Percentiles rank a stretch among this genome's conserved stretches.
Conservation (phyloP, 1,140 invertebrate species). For the Zaprionus africanus region DNA sequence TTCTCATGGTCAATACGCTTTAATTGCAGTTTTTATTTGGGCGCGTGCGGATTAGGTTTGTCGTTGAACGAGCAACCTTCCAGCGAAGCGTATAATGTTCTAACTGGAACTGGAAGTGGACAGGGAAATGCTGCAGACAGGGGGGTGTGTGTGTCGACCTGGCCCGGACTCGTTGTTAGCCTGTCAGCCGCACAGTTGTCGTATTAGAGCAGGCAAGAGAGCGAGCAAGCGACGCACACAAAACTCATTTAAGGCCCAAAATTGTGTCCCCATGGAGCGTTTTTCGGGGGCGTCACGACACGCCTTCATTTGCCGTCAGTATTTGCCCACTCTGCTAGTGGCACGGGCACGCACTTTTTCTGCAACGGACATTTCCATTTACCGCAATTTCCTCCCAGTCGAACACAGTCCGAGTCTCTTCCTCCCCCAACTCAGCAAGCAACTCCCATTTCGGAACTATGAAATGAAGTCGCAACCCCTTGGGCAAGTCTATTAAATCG, state of each 20-base stretch:
- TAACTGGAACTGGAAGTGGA: constrained; percentile 21
- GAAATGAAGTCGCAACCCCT: constrained; percentile 53
- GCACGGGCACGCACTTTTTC: constrained; percentile 40
- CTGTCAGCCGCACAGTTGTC: constrained; percentile 45
- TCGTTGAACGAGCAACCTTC: constrained; percentile 23
- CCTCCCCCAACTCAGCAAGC: no score
- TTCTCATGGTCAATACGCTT: constrained; percentile 80
- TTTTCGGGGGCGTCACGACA: constrained; percentile 14
- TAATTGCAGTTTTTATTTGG: constrained; percentile 79
- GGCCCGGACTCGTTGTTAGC: not conserved
- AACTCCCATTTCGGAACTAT: constrained; percentile 4
- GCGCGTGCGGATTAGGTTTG: constrained; percentile 31
- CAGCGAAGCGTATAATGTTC: constrained; percentile 21
- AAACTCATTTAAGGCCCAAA: constrained; percentile 72
- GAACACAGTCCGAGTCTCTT: not conserved
- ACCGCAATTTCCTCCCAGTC: constrained; percentile 49
- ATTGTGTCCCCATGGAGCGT: constrained; percentile 40
- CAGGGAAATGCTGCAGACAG: constrained; percentile 1
- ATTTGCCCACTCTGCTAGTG: constrained; percentile 11
- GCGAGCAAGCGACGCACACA: constrained; percentile 34
- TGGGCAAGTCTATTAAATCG: constrained; percentile 73
- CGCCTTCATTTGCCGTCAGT: constrained; percentile 13
- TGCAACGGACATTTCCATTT: constrained; percentile 76
- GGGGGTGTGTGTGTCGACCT: not conserved
- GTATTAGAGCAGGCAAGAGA: constrained; percentile 23